phyloP scores from a whole-genome alignment of 1,140 invertebrate species.

The Formica selysi region DNA sequence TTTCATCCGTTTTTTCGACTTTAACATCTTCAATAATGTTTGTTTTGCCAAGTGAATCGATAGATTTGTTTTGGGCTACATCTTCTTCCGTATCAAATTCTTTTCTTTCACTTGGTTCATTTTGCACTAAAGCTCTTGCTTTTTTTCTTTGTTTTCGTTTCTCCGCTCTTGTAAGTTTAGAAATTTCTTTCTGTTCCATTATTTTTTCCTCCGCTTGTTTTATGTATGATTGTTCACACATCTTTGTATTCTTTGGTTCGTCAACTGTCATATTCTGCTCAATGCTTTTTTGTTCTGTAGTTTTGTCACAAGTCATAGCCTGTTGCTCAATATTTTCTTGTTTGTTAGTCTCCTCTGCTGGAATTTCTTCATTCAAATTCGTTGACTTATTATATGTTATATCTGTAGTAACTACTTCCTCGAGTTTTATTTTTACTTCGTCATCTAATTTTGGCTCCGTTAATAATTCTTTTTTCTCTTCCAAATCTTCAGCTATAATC shows the following conservation, averaged over 20 bases:
- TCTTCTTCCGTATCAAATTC: not conserved
- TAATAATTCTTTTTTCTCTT: constrained; percentile 14
- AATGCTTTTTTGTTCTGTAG: not conserved
- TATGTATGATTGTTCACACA: not conserved
- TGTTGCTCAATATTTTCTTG: not conserved
- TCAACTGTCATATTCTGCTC: not conserved
- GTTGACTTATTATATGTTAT: not conserved
- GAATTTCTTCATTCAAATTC: not conserved
- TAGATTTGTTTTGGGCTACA: not conserved
- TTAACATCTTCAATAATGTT: not conserved
- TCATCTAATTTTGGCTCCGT: constrained; percentile 25
- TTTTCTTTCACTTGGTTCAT: constrained; percentile 17
- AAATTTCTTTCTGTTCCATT: constrained; percentile 7
- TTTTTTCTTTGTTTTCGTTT: constrained; percentile 65
- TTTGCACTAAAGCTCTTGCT: not conserved
- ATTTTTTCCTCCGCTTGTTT: not conserved
- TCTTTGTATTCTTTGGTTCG: not conserved
- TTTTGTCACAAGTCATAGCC: not conserved
- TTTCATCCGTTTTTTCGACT: not conserved
- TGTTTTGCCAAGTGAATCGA: not conserved
- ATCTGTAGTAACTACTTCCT: not conserved
- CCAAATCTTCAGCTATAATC: constrained; percentile 2
- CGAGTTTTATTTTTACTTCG: constrained; percentile 15
- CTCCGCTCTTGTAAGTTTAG: constrained; percentile 42
- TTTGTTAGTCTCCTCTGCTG: not conserved